Percentiles rank a stretch among this genome's conserved stretches.
Conservation (phyloP, 2,797 vertebrate species). For the Leuciscus waleckii region DNA sequence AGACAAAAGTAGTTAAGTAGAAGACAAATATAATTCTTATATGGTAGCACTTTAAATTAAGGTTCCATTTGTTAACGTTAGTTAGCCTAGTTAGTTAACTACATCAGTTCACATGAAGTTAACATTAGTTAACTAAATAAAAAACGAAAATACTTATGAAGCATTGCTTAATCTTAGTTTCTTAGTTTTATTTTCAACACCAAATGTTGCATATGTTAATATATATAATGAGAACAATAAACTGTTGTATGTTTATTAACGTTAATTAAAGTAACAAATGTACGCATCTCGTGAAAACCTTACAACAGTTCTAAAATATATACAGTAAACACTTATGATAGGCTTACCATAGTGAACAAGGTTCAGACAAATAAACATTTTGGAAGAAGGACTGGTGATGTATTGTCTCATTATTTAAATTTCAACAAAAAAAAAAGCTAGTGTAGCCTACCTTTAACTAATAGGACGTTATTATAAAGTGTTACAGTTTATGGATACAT, state of each 20-base stretch:
- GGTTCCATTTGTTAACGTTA: not conserved
- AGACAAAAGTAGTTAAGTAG: not conserved
- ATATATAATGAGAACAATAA: not conserved
- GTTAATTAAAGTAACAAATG: not conserved
- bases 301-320: not conserved
- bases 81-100: not conserved
- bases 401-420: too few species aligned
- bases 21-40: not conserved
- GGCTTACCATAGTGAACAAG: too few species aligned
- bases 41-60: not conserved
- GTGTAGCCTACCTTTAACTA: too few species aligned
- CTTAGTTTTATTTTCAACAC: not conserved
- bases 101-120: not conserved
- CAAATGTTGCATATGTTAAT: not conserved
- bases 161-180: not conserved
- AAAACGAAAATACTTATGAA: not conserved
- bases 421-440: too few species aligned
- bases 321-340: too few species aligned
- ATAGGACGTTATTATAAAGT: too few species aligned
- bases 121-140: too few species aligned
- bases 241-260: not conserved
- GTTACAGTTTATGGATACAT: too few species aligned
- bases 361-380: not conserved
- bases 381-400: not conserved
- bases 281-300: not conserved